Base-by-base conservation (phyloP, 2,797 vertebrate genomes). In the Alcedo atthis region DNA sequence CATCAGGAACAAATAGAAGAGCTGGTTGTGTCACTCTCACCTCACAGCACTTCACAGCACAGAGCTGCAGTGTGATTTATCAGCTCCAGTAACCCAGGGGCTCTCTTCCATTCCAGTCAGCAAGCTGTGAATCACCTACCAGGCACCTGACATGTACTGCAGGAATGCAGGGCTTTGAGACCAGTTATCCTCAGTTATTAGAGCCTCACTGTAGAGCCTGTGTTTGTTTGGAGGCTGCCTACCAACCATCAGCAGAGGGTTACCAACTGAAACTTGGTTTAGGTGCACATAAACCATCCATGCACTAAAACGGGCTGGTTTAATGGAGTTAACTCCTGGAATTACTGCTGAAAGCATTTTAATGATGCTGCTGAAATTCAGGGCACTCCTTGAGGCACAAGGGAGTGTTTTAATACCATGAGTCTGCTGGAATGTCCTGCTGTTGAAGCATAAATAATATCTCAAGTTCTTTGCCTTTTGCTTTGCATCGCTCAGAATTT, bases 91-190 rank as follows among this genome's bases (percentile, higher is more conserved):
- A 89, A 96, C 78, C 92, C 79, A 86, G 77, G 81, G 79, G 49
- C 73, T 85, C 85, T 94, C 96, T 96, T 96, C 95, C 82, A 89
- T 96, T 96, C 89, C 76, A 94, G 94, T 95, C 94, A 95, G 93
- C 85, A 95, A 86, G 85, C 87, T 94, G 90, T 96, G 93, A 96
- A 94, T 96, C 87, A 95, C 85, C 85, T 87, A 89, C 54, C 4
- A 30, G 94, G 79, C 77, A 90, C 80, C 83, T 95, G 94, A 94
- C 94, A 80, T 15, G n/a, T 90, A 43, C 81, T 82, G 61, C 74
- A 78, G 83, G 90, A 94, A 94, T 95, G 92, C 64, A 85, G 90
- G 81, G 89, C 89, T 91, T 95, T 85, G 51, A 90, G 61, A 90
- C 74, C 94, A 96, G 96, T 95, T 92, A 94, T 59, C 79, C 70